Percentiles rank a stretch among this genome's conserved stretches.
Conservation (phyloP, 2,888 invertebrate species). For the Dastarcus helophoroides region DNA sequence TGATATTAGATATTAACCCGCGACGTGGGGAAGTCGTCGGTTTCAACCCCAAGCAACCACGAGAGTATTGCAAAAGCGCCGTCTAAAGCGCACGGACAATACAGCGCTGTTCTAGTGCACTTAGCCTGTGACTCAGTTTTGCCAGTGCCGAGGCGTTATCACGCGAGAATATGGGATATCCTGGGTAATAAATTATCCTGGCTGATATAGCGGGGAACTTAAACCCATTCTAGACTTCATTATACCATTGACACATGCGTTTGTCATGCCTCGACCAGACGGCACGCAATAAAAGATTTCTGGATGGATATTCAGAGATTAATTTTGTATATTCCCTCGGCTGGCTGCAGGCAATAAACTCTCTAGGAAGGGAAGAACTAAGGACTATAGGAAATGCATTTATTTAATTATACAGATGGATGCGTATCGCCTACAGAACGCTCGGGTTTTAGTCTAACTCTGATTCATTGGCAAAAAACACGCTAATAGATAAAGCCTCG, state of each 20-base stretch:
- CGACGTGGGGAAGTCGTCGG: constrained; percentile 10
- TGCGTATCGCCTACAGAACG: constrained; percentile 9
- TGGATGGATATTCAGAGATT: constrained; percentile 24
- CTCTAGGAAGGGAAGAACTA: constrained; percentile 11
- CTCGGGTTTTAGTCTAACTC: too few relatives aligned
- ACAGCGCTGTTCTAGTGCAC: constrained; percentile 16
- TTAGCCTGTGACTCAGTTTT: constrained; percentile 25
- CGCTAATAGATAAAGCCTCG: too few relatives aligned
- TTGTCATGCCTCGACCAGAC: constrained; percentile 25
- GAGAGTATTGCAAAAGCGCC: constrained; percentile 10
- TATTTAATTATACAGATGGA: constrained; percentile 19
- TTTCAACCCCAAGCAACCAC: constrained; percentile 12
- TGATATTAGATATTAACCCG: constrained; percentile 24
- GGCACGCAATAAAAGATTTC: constrained; percentile 28
- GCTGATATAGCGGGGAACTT: constrained; percentile 16
- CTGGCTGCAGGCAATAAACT: constrained; percentile 12
- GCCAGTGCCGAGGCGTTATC: constrained; percentile 26
- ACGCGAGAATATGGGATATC: constrained; percentile 34
- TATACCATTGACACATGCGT: constrained; percentile 31
- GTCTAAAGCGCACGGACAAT: constrained; percentile 11
- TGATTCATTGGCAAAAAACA: too few relatives aligned
- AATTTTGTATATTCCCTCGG: constrained; percentile 18
- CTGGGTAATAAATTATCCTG: constrained; percentile 33
- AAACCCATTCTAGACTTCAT: constrained; percentile 27
- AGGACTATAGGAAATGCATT: constrained; percentile 15